Percentiles rank a stretch among this genome's conserved stretches.
These are phyloP conservation scores for Gymnarchus niloticus DNA, from an alignment of 2,113 vertebrate genomes.

Conservation along the genomic window DNA sequence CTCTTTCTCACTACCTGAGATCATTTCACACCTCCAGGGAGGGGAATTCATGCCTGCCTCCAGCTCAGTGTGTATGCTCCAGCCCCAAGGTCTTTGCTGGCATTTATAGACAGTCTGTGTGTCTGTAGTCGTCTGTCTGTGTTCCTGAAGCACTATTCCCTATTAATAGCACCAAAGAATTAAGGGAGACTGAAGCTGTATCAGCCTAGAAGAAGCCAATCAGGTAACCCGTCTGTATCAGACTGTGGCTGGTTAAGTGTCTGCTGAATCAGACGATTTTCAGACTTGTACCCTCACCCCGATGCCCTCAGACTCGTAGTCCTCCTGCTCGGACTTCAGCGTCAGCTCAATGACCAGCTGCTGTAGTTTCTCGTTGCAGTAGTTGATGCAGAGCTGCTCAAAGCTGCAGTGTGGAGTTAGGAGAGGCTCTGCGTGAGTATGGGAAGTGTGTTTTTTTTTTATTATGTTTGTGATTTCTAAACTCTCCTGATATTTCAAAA, in stretches of 20 bases:
- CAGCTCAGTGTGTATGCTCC: background rate
- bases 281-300: background rate
- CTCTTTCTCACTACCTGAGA: too few relatives aligned
- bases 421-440: background rate
- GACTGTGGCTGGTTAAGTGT: background rate
- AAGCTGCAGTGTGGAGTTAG: constrained; percentile 66
- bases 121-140: background rate
- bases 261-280: background rate
- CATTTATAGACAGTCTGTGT: background rate
- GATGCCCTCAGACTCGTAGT: constrained; percentile 33
- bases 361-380: constrained; percentile 96
- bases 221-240: background rate
- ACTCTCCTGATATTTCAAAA: background rate
- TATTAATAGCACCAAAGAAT: too few relatives aligned
- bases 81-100: too few relatives aligned
- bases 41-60: background rate
- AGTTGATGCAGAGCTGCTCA: constrained; percentile 98
- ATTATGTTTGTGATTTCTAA: too few relatives aligned
- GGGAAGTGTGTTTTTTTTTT: background rate
- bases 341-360: constrained; percentile 96
- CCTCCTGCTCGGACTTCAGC: constrained; percentile 89
- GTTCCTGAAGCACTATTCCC: too few relatives aligned
- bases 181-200: background rate
- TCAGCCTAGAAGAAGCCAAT: background rate
- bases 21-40: background rate